phyloP scores from a whole-genome alignment of 2,888 invertebrate genomes.

The Heteromurus nitidus region DNA sequence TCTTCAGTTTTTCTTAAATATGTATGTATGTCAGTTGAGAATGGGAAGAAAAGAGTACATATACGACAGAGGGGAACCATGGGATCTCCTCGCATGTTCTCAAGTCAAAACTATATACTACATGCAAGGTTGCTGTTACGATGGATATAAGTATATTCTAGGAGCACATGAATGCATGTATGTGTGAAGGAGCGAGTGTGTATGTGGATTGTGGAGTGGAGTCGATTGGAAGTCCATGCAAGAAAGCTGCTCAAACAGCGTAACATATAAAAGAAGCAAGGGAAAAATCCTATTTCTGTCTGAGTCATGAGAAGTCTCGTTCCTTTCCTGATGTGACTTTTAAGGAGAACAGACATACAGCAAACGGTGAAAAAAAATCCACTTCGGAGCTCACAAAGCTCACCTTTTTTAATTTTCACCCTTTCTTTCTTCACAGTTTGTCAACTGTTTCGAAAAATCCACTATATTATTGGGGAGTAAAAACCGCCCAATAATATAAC shows the following conservation, averaged over 20 bases:
- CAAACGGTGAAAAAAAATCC: background rate
- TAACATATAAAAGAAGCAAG: background rate
- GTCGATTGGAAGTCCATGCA: background rate
- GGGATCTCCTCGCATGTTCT: background rate
- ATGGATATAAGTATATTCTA: no score
- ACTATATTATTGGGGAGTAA: slow-evolving; percentile 38
- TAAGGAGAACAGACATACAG: slow-evolving; percentile 61
- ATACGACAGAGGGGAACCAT: no score
- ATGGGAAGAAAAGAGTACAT: background rate
- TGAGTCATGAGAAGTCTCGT: slow-evolving; percentile 65
- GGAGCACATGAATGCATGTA: background rate
- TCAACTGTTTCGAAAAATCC: slow-evolving; percentile 10
- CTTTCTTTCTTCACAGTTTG: slow-evolving; percentile 37
- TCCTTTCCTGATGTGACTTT: slow-evolving; percentile 71
- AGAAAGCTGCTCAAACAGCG: background rate
- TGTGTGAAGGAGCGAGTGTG: background rate
- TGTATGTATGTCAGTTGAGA: background rate
- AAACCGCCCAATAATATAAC: slow-evolving; percentile 28
- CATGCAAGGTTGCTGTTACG: no score
- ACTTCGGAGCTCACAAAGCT: slow-evolving; percentile 6
- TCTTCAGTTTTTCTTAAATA: background rate
- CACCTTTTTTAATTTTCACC: slow-evolving; percentile 20
- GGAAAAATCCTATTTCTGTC: slow-evolving; percentile 49
- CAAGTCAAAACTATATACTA: no score
- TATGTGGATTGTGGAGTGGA: background rate